Conservation (phyloP, 1,140 invertebrate genomes). For the Trichomalopsis sarcophagae region DNA sequence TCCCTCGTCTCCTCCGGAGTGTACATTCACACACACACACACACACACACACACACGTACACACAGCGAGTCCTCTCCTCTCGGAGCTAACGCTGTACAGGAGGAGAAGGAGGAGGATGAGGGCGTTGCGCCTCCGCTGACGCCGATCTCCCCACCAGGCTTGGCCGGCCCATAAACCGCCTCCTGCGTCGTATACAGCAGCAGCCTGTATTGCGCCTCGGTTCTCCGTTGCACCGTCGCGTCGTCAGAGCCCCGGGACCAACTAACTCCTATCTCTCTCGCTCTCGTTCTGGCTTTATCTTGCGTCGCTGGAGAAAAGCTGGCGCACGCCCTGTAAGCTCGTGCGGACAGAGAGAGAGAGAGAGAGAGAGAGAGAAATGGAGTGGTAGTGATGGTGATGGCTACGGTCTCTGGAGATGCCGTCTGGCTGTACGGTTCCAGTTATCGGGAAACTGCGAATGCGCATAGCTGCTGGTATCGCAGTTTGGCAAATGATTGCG, state of each 20-base stretch:
- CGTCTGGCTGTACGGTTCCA: neutral
- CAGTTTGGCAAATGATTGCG: too few relatives aligned
- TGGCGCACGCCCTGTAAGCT: slow-evolving; percentile 11
- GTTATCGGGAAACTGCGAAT: neutral
- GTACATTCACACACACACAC: neutral
- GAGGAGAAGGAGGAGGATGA: slow-evolving; percentile 28
- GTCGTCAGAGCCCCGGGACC: slow-evolving; percentile 14
- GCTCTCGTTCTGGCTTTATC: neutral
- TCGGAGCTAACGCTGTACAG: slow-evolving; percentile 23
- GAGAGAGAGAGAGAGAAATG: neutral
- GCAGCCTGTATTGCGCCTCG: slow-evolving; percentile 39
- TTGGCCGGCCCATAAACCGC: slow-evolving; percentile 45
- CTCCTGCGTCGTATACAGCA: slow-evolving; percentile 34
- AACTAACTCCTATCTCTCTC: neutral
- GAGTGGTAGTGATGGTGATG: neutral
- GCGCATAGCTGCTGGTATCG: neutral
- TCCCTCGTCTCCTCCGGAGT: neutral
- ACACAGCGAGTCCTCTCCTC: neutral
- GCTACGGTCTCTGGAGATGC: neutral
- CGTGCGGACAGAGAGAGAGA: neutral
- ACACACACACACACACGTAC: neutral
- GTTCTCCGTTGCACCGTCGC: slow-evolving; percentile 49
- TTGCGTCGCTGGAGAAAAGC: neutral
- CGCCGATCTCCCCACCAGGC: slow-evolving; percentile 43
- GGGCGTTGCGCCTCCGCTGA: slow-evolving; percentile 42